These are phyloP conservation scores for Copsychus sechellarum DNA, from an alignment of 2,113 vertebrate species.

Conservation along the genomic window DNA sequence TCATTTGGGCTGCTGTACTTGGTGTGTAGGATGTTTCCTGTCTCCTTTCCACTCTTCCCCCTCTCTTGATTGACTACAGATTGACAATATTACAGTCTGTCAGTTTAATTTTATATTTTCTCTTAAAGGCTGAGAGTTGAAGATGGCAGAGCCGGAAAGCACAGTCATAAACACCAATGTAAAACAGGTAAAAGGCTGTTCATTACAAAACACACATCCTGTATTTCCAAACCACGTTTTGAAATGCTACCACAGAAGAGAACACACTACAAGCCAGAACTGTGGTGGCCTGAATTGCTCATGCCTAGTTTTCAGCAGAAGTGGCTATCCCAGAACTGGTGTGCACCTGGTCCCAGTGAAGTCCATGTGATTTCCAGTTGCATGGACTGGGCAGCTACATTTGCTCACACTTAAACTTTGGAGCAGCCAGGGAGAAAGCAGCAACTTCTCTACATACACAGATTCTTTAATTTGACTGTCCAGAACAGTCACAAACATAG, in stretches of 20 bases:
- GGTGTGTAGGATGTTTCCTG: not conserved
- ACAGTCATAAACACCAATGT: slow-evolving; percentile 54
- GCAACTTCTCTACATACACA: not conserved
- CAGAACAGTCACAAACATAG: not conserved
- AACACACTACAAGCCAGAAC: not conserved
- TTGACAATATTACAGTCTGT: not conserved
- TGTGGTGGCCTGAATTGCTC: not conserved
- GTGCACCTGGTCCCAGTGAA: not conserved
- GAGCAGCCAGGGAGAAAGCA: not conserved
- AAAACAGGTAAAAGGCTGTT: slow-evolving; percentile 56
- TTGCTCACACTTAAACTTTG: not conserved
- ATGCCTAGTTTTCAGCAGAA: not conserved
- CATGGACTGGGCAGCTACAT: not conserved
- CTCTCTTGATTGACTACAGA: not conserved
- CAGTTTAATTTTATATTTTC: not conserved
- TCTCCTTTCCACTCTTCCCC: not conserved
- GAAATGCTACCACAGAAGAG: not conserved
- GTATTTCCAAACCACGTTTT: not conserved
- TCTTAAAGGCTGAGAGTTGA: not conserved
- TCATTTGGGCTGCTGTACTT: not conserved
- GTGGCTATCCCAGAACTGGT: not conserved
- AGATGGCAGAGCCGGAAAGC: slow-evolving; percentile 51
- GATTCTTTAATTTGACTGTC: not conserved
- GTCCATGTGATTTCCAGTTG: not conserved
- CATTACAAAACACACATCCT: not conserved